These are phyloP conservation scores for Oligia strigilis DNA, from an alignment of 2,888 invertebrate genomes.

Conservation along the genomic window DNA sequence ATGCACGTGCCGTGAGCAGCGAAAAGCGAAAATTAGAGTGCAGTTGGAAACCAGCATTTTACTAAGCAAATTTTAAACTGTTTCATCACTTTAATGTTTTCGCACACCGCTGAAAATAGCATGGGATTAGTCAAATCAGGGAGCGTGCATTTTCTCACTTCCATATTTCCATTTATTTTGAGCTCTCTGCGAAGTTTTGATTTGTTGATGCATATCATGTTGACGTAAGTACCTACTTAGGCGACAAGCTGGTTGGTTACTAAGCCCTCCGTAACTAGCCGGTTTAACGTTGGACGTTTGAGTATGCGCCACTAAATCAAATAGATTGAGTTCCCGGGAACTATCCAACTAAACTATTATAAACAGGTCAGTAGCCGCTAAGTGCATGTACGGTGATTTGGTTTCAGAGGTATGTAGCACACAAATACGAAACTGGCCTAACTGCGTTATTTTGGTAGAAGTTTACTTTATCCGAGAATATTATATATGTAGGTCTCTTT, in stretches of 20 bases:
- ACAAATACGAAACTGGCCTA: not conserved
- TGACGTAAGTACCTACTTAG: conserved; percentile 30
- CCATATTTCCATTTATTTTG: conserved; percentile 22
- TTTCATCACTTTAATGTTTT: conserved; percentile 53
- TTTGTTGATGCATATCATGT: conserved; percentile 22
- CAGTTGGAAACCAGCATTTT: conserved; percentile 43
- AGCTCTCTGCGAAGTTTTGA: conserved; percentile 19
- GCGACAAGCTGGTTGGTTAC: conserved; percentile 13
- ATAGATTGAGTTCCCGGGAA: conserved; percentile 50
- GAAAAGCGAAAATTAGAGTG: conserved; percentile 48
- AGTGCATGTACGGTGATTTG: conserved; percentile 20
- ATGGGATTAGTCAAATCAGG: conserved; percentile 39
- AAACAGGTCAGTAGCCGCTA: conserved; percentile 38
- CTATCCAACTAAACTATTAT: conserved; percentile 22
- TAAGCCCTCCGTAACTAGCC: conserved; percentile 43
- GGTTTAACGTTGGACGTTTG: conserved; percentile 32
- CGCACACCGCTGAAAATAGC: conserved; percentile 32
- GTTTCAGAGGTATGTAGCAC: not conserved
- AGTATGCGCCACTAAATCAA: conserved; percentile 49
- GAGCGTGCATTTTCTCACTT: conserved; percentile 28
- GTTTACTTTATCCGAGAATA: conserved; percentile 16
- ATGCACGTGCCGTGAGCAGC: conserved; percentile 27
- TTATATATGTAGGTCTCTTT: conserved; percentile 10
- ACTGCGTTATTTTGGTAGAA: not conserved
- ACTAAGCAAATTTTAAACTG: conserved; percentile 54